These are phyloP conservation scores for Nephila pilipes DNA, from an alignment of 1,140 invertebrate genomes.

Conservation along the genomic window DNA sequence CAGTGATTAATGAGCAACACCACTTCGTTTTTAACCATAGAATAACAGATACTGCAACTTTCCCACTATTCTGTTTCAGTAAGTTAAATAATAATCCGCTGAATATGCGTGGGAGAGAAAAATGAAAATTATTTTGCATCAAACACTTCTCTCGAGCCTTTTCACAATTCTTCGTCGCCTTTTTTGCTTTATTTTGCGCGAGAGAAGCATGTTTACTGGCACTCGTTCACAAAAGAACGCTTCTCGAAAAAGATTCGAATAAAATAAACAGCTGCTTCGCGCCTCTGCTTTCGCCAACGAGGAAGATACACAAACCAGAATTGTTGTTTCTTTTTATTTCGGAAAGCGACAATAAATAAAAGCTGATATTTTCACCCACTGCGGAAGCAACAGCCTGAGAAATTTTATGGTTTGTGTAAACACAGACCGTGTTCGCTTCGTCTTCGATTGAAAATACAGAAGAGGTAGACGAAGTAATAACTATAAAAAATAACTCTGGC, in stretches of 20 bases:
- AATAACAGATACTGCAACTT: no score
- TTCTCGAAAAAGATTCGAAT: neutral
- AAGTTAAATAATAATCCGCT: no score
- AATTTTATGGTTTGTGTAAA: neutral
- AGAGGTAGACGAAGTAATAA: no score
- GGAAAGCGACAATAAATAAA: neutral
- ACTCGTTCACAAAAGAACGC: slow-evolving; percentile 10
- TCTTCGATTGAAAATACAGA: no score
- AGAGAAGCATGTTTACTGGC: neutral
- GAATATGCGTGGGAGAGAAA: no score
- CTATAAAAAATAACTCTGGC: no score
- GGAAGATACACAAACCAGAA: neutral
- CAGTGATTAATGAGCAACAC: no score
- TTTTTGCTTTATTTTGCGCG: neutral
- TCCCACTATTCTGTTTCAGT: no score
- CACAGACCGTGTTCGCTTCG: neutral
- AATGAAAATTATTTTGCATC: neutral
- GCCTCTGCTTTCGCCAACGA: neutral
- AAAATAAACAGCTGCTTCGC: neutral
- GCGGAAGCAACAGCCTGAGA: neutral
- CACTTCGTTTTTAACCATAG: no score
- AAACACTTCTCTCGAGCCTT: neutral
- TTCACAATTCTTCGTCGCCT: neutral
- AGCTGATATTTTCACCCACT: neutral
- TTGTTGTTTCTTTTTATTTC: neutral